phyloP scores from a whole-genome alignment of 2,888 invertebrate genomes.

The Xestia c-nigrum region DNA sequence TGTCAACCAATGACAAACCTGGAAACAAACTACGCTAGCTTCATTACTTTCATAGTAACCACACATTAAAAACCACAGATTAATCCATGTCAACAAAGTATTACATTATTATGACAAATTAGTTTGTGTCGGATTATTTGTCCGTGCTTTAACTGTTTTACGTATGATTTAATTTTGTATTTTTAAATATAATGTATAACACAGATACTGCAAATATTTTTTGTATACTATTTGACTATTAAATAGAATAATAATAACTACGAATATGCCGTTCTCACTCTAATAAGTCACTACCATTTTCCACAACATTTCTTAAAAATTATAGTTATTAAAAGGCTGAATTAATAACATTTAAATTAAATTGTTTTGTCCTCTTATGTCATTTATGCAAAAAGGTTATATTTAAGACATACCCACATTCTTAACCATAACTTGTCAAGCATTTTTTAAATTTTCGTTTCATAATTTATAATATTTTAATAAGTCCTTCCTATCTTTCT shows the following conservation, averaged over 20 bases:
- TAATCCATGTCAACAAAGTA: not conserved
- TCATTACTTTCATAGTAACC: not conserved
- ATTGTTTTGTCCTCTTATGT: not conserved
- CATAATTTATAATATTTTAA: constrained; percentile 4
- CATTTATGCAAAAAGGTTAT: not conserved
- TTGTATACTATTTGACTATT: constrained; percentile 44
- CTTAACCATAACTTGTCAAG: not conserved
- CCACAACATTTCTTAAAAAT: constrained; percentile 18
- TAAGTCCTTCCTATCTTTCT: not conserved
- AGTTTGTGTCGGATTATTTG: constrained; percentile 1
- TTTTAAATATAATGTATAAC: constrained; percentile 41
- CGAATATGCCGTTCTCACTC: constrained; percentile 37
- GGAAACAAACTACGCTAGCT: not conserved
- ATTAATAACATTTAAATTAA: constrained; percentile 3
- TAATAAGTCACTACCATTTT: constrained; percentile 47
- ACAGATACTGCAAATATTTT: constrained; percentile 48
- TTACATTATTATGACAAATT: not conserved
- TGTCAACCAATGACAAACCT: not conserved
- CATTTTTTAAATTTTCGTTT: not conserved
- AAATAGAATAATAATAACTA: constrained; percentile 46
- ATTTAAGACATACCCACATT: not conserved
- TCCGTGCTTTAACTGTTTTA: constrained; percentile 5
- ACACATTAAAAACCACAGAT: not conserved
- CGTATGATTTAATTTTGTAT: constrained; percentile 14
- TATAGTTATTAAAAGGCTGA: constrained; percentile 3